Evolutionary conservation across 2,888 invertebrate species (phyloP), one percentile per base, ranked within the genome.

Genomic region (Nebria salina): DNA sequence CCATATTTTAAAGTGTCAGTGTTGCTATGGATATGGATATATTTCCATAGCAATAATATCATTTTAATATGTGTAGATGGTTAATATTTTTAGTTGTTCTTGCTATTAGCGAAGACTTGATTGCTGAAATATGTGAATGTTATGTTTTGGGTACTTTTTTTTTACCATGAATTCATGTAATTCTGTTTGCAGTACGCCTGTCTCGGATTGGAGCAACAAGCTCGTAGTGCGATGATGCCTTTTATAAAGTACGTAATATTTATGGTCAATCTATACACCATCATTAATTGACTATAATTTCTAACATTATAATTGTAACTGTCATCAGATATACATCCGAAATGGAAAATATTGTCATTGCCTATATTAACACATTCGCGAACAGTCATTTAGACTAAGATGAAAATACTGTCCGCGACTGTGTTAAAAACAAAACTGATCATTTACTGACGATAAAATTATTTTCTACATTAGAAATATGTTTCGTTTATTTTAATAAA

Each of bases 181-280:
- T 84, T 87, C 86, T 88, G 94, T 94, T 92, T 93, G 89, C 96
- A 96, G 96, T 96, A 95, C 95, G 96, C 93, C 95, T 95, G 92
- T 94, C 95, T 92, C 95, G 96, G 91, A 94, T 95, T 92, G 95
- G 94, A 93, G 94, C 95, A 92, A 93, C 92, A 91, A 93, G 92
- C 92, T 93, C 93, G 90, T 94, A 94, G 93, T 92, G 88, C 90
- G 91, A 89, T 91, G 90, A 90, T 87, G 88, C 84, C 84, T 82
- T 80, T 81, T 82, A 84, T 84, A 84, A 85, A 84, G 86, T 86
- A 87, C 85, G 86, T 86, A 86, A 84, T 76, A 43, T 54, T 54
- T 54, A 54, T 54, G 54, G 54, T 54, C 54, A 54, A 54, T 54
- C 54, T 54, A 54, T 54, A 54, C 54, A 54, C 54, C 54, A 54